Evolutionary conservation across 2,113 vertebrate species (phyloP).

Genomic region (Lonchura striata): DNA sequence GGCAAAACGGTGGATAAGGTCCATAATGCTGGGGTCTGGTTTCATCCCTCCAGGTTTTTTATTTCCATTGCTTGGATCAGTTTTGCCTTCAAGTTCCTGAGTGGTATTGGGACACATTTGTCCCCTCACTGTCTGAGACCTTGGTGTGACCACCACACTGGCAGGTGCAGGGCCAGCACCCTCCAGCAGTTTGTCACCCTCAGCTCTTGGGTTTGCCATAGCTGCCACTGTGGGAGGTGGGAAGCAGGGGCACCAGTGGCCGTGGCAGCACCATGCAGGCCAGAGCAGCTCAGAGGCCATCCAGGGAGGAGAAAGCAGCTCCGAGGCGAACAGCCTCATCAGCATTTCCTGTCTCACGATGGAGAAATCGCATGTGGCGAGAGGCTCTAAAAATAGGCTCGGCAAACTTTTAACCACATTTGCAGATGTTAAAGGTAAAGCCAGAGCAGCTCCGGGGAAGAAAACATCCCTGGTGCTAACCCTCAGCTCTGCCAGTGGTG

Average conservation of each 20-base stretch:
- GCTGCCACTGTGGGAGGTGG: neutral
- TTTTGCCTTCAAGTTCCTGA: neutral
- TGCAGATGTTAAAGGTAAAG: conserved; percentile 54
- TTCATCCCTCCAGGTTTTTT: neutral
- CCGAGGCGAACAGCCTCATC: conserved; percentile 20
- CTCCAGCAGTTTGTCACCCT: neutral
- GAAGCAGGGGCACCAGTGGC: neutral
- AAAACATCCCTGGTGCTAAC: neutral
- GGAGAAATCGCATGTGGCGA: conserved; percentile 54
- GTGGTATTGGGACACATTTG: neutral
- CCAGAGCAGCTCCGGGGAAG: neutral
- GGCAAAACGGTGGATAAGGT: neutral
- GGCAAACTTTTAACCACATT: conserved; percentile 61
- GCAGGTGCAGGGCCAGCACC: neutral
- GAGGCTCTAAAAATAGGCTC: conserved; percentile 69
- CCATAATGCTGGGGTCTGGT: rapidly evolving
- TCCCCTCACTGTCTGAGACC: neutral
- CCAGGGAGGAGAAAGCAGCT: conserved; percentile 27
- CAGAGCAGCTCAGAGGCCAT: neutral
- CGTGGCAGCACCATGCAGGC: neutral
- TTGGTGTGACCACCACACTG: neutral
- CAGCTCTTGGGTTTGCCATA: neutral
- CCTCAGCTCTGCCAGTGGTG: rapidly evolving
- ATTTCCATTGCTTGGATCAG: neutral
- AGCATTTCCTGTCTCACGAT: conserved; percentile 63